Evolutionary conservation across 2,113 vertebrate genomes (phyloP).

Genomic region (Otocyon megalotis): DNA sequence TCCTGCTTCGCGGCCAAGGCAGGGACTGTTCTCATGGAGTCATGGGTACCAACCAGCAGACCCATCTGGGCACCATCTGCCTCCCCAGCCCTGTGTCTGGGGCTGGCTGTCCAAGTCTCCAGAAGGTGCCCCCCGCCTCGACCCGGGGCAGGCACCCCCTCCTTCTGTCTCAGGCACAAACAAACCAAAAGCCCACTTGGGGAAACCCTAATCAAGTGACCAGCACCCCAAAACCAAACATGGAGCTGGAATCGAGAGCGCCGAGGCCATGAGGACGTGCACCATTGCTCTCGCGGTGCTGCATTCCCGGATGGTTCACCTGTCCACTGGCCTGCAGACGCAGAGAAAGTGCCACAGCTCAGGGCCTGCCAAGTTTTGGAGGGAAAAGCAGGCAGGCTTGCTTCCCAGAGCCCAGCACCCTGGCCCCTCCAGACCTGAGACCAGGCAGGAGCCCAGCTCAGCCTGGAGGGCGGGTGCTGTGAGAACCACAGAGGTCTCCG

Average conservation of each 20-base stretch:
- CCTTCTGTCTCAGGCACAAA: not conserved
- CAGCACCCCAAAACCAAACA: not conserved
- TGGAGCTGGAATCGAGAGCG: fast-evolving
- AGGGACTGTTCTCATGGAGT: not conserved
- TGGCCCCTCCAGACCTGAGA: not conserved
- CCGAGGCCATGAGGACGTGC: fast-evolving
- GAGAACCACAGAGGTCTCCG: not conserved
- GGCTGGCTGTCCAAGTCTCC: not conserved
- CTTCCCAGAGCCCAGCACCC: not conserved
- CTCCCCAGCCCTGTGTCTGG: not conserved
- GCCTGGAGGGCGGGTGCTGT: too few relatives aligned
- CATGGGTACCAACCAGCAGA: fast-evolving
- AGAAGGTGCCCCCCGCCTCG: fast-evolving
- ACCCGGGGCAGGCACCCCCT: not conserved
- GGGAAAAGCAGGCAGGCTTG: not conserved
- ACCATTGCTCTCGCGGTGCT: fast-evolving
- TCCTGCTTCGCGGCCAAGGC: not conserved
- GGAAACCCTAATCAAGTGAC: not conserved
- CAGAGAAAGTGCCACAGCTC: fast-evolving
- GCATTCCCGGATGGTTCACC: not conserved
- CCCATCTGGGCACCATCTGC: too few relatives aligned
- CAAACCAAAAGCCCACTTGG: not conserved
- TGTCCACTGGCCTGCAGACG: not conserved
- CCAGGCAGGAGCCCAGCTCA: not conserved
- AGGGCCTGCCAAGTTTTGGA: not conserved